Evolutionary conservation across 2,888 invertebrate genomes (phyloP).

Genomic region (Melikaiella ostensackeni): DNA sequence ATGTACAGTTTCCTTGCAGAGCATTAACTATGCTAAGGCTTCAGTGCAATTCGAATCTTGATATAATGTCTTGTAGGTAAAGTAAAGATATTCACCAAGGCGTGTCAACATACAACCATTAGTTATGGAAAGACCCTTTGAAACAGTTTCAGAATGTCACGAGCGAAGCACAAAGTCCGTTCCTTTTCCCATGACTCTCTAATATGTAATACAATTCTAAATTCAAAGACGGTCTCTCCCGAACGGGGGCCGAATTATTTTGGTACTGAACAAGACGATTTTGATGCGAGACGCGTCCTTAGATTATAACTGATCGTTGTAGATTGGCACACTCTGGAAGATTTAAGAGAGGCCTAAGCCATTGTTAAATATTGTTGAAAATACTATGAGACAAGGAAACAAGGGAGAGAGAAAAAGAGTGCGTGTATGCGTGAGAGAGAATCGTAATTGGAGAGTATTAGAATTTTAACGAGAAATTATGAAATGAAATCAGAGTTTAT

Average conservation of each 20-base stretch:
- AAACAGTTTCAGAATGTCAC: slow-evolving; percentile 7
- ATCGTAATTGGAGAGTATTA: slow-evolving; percentile 71
- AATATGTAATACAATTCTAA: slow-evolving; percentile 46
- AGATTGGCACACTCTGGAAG: slow-evolving; percentile 62
- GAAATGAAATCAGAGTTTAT: slow-evolving; percentile 73
- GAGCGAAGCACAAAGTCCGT: background rate
- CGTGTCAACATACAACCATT: slow-evolving; percentile 66
- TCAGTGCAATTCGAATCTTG: slow-evolving; percentile 73
- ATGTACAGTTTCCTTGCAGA: slow-evolving; percentile 66
- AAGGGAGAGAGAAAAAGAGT: slow-evolving; percentile 57
- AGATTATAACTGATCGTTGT: slow-evolving; percentile 63
- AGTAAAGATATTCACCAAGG: slow-evolving; percentile 60
- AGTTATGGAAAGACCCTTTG: slow-evolving; percentile 48
- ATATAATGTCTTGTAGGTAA: slow-evolving; percentile 63
- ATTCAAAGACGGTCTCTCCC: slow-evolving; percentile 47
- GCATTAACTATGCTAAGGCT: slow-evolving; percentile 68
- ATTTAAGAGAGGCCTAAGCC: slow-evolving; percentile 72
- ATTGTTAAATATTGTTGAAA: slow-evolving; percentile 73
- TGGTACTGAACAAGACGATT: slow-evolving; percentile 1
- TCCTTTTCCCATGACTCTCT: slow-evolving; percentile 29
- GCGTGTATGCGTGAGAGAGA: slow-evolving; percentile 55
- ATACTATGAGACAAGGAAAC: slow-evolving; percentile 63
- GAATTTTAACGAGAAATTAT: slow-evolving; percentile 69
- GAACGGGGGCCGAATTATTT: slow-evolving; percentile 15
- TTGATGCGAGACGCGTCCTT: background rate